A percentile compares a stretch with the other conserved stretches of the same genome.
Evolutionary conservation across 2,113 vertebrate species (phyloP).

Genomic region (Mastomys coucha): DNA sequence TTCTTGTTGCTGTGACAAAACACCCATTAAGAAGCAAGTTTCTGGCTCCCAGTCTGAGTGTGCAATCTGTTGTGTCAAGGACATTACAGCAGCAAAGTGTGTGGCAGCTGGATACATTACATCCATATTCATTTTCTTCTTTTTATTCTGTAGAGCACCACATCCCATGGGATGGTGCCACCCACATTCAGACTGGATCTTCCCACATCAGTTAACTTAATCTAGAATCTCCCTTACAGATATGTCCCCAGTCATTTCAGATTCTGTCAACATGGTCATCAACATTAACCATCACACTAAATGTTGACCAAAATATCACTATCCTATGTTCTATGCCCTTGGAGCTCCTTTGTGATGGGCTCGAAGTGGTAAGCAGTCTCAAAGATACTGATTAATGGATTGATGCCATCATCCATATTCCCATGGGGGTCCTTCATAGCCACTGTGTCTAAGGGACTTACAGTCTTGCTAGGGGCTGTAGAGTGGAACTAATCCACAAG

Average conservation of each 20-base stretch:
- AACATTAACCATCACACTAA: neutral
- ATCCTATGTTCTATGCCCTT: fast-evolving
- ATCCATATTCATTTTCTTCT: neutral
- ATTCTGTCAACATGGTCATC: neutral
- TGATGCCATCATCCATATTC: neutral
- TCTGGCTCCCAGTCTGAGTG: neutral
- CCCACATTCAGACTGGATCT: neutral
- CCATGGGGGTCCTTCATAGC: neutral
- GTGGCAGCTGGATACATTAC: neutral
- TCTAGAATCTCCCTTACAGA: neutral
- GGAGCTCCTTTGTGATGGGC: neutral
- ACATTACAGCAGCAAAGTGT: neutral
- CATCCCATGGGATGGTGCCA: neutral
- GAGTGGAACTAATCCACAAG: neutral
- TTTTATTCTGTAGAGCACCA: neutral
- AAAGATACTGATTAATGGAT: neutral
- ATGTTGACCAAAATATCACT: neutral
- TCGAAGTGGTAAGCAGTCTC: neutral
- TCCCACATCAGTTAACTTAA: neutral
- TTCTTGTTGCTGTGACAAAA: neutral
- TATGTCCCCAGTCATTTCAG: too few species aligned
- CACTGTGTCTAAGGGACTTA: neutral
- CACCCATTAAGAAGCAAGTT: too few species aligned
- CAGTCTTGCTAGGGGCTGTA: fast-evolving
- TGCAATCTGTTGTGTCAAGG: neutral